Evolutionary conservation across 2,113 vertebrate species (phyloP).

Genomic region (Natator depressus): DNA sequence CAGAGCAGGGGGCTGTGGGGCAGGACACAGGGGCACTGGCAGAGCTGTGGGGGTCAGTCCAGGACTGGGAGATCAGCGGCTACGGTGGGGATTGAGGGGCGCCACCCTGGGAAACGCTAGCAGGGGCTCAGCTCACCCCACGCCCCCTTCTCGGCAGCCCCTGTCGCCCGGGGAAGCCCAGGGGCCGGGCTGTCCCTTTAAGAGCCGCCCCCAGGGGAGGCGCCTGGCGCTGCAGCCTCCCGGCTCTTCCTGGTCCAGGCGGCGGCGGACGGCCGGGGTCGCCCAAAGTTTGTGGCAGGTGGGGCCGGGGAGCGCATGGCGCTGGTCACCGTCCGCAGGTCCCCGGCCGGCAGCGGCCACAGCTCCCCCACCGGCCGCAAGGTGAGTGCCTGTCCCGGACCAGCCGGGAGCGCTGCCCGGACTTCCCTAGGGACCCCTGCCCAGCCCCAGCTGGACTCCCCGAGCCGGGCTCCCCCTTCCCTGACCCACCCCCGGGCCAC

Average conservation of each 20-base stretch:
- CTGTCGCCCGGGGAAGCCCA: neutral
- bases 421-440: too few species aligned
- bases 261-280: neutral
- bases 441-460: too few species aligned
- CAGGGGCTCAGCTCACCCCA: too few species aligned
- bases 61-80: neutral
- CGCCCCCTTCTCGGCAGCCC: neutral
- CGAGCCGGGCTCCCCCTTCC: too few species aligned
- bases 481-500: too few species aligned
- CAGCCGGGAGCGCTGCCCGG: neutral
- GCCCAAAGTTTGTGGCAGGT: neutral
- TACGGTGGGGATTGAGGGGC: neutral
- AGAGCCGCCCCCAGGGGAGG: slow-evolving; percentile 49
- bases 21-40: too few species aligned
- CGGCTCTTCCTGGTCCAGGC: slow-evolving; percentile 63
- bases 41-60: neutral
- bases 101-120: too few species aligned
- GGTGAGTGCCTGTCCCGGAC: slow-evolving; percentile 65
- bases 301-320: slow-evolving; percentile 78
- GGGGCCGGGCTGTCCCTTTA: slow-evolving; percentile 61
- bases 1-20: too few species aligned
- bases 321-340: slow-evolving; percentile 85
- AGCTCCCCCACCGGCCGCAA: slow-evolving; percentile 59
- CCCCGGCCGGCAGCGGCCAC: slow-evolving; percentile 76
- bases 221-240: slow-evolving; percentile 46